Evolutionary conservation across 2,113 vertebrate genomes (phyloP).

Genomic region (Spizaetus ornatus): DNA sequence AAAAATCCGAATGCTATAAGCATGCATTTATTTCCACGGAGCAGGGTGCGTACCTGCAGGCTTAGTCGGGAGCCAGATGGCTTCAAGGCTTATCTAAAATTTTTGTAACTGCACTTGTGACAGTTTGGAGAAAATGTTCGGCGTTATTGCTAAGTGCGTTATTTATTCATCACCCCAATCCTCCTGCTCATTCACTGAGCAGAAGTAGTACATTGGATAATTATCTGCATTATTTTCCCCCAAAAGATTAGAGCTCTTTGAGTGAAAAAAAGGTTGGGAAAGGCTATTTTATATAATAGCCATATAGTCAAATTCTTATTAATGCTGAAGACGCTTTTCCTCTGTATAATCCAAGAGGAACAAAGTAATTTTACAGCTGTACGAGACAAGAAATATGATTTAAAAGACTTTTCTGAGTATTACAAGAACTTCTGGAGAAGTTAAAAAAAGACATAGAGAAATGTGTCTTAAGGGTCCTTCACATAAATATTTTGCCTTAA

Average conservation of each 20-base stretch:
- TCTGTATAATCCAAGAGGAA: not conserved
- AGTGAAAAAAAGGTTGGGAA: not conserved
- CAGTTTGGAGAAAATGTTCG: not conserved
- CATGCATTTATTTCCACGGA: not conserved
- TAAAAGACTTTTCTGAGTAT: conserved; percentile 21
- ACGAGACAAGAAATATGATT: conserved; percentile 8
- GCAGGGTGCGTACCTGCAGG: not conserved
- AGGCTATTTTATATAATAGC: not conserved
- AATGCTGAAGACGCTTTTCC: conserved; percentile 3
- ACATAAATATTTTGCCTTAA: conserved; percentile 40
- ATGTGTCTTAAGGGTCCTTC: conserved; percentile 39
- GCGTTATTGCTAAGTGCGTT: not conserved
- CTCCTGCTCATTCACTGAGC: not conserved
- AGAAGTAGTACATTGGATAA: not conserved
- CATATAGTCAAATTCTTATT: not conserved
- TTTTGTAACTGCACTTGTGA: not conserved
- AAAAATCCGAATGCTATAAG: not conserved
- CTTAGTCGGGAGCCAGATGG: not conserved
- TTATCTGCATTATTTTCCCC: not conserved
- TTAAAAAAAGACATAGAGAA: conserved; percentile 30
- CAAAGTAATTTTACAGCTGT: conserved; percentile 32
- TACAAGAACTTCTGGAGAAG: conserved; percentile 46
- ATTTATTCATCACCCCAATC: not conserved
- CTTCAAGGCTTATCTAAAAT: not conserved
- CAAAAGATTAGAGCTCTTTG: not conserved